Conservation (phyloP, 2,113 vertebrate species). For the Thinocorus orbignyianus region DNA sequence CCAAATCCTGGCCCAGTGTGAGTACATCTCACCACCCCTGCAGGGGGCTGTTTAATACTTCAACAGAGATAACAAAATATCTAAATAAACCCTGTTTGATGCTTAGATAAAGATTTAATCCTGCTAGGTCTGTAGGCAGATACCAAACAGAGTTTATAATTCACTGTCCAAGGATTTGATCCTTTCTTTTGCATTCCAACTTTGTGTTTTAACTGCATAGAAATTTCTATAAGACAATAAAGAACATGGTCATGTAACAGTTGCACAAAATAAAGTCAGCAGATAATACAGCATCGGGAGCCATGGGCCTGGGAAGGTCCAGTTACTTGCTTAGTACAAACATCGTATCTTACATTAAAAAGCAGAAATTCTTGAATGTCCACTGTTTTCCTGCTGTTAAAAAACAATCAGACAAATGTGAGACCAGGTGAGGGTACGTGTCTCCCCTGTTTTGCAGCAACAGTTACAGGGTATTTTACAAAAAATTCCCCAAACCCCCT, state of each 20-base stretch:
- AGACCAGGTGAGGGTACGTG: not conserved
- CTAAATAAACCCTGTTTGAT: not conserved
- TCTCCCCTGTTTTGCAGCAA: fast-evolving
- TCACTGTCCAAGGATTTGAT: not conserved
- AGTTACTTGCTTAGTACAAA: not conserved
- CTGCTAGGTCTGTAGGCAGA: not conserved
- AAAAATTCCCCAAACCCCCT: not conserved
- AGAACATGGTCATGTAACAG: not conserved
- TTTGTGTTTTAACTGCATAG: not conserved
- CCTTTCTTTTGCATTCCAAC: not conserved
- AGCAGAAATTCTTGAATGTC: not conserved
- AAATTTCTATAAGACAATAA: not conserved
- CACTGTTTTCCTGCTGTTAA: not conserved
- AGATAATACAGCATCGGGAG: not conserved
- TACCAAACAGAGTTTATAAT: not conserved
- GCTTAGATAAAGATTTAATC: not conserved
- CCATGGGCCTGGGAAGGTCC: not conserved
- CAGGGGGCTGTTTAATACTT: not conserved
- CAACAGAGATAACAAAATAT: not conserved
- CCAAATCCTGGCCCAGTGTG: not conserved
- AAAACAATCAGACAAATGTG: not conserved
- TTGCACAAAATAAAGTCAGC: not conserved
- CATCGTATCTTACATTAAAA: not conserved
- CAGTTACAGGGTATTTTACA: not conserved
- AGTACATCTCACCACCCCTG: not conserved